Evolutionary conservation across 2,888 invertebrate genomes (phyloP), one percentile per base, ranked within the genome.

Genomic region (Encarsia formosa): DNA sequence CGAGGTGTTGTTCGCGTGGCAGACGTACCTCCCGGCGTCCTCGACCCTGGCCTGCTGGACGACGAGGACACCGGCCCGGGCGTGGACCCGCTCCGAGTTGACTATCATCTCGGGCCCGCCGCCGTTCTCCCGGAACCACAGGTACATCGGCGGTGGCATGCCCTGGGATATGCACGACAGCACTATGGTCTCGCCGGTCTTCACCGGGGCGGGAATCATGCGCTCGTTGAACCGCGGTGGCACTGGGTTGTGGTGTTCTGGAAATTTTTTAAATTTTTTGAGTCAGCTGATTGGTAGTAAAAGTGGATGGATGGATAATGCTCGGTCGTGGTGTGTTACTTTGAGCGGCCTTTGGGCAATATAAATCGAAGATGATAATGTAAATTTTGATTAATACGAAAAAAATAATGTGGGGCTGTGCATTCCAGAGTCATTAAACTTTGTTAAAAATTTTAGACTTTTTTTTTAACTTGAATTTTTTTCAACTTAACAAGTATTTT

Each of bases 1-100:
- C 2, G 88, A 87, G 6, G 89, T 87, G 73, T 94, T 95, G 77
- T 91, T 92, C 50, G 91, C 89, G 80, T 87, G 88, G 76, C 95
- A 95, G 51, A 89, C 82, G 76, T 92, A 93, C 63, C 87, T 83
- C 43, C 93, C 94, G 52, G 87, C 83, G 73, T 95, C 94, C 67
- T 88, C 88, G 45, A 86, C 77, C 54, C 86, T 63, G 34, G 73
- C 73, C 39, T 71, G 69, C 56, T 73, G 73, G 34, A 73, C 57
- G 32, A 74, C 66, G 54, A 75, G 68, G 22, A 74, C 74, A 40
- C 75, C 76, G 5, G 70, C 71, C 3, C 71, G 62, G 34, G 71
- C 67, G 61, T 75, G 72, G 23, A 71, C 63, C 57, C 73, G 65
- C 62, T 74, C 71, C 40, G 73, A 71, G 61, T 71, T 72, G 60